A percentile compares a stretch with the other conserved stretches of the same genome.
Evolutionary conservation across 2,113 vertebrate genomes (phyloP).

Genomic region (Castor canadensis): DNA sequence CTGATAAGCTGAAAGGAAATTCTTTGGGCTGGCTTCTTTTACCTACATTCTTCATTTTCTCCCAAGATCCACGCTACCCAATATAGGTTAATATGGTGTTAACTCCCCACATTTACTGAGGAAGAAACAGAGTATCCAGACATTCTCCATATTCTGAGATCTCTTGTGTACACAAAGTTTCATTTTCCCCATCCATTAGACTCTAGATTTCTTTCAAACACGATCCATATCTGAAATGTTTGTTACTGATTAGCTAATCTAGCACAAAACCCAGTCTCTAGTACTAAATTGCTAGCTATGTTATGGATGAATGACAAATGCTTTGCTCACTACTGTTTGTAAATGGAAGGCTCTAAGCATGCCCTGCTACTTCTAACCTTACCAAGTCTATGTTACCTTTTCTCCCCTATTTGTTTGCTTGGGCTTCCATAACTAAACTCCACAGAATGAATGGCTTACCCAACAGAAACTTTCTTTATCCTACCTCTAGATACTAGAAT

Average conservation of each 20-base stretch:
- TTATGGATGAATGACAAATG: neutral
- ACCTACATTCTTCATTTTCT: neutral
- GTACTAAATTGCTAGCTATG: neutral
- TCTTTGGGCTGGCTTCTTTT: neutral
- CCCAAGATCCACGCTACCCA: rapidly evolving
- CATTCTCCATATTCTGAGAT: neutral
- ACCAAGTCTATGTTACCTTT: neutral
- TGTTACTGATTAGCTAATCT: neutral
- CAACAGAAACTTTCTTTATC: neutral
- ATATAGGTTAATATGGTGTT: neutral
- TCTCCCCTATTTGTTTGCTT: neutral
- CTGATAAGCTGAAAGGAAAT: neutral
- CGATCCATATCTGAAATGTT: neutral
- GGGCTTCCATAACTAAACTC: neutral
- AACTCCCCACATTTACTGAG: neutral
- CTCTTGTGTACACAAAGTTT: neutral
- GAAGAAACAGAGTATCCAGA: neutral
- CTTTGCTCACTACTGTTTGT: neutral
- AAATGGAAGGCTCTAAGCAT: neutral
- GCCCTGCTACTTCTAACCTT: neutral
- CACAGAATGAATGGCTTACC: neutral
- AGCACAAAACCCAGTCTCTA: neutral
- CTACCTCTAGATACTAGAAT: neutral
- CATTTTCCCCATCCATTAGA: neutral
- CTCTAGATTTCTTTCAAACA: neutral